Conservation (phyloP, 2,888 invertebrate species). For the Oegoconia quadripuncta region DNA sequence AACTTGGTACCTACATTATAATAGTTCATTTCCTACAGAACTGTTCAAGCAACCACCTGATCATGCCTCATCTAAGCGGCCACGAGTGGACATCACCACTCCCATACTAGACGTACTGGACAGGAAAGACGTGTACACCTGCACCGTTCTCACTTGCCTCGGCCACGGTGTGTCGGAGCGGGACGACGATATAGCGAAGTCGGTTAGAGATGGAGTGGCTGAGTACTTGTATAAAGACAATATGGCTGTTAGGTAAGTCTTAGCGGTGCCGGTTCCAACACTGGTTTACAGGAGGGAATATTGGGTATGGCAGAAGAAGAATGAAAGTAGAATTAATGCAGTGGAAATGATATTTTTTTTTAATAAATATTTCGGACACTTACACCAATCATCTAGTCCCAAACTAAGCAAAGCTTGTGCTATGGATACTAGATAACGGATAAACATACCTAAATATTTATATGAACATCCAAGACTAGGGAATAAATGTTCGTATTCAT, state of each 20-base stretch:
- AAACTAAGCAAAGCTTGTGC: no score
- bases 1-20: no score
- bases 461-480: no score
- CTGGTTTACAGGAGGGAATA: not conserved
- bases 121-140: slow-evolving; percentile 14
- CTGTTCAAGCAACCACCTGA: slow-evolving; percentile 11
- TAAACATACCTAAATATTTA: no score
- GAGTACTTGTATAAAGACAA: slow-evolving; percentile 18
- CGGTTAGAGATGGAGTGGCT: slow-evolving; percentile 10
- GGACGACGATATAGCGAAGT: not conserved
- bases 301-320: not conserved
- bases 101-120: slow-evolving; percentile 11
- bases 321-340: no score
- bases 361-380: no score
- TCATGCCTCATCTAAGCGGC: slow-evolving; percentile 19
- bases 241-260: slow-evolving; percentile 23
- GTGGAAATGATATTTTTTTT: no score
- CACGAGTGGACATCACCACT: slow-evolving; percentile 14
- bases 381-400: no score
- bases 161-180: slow-evolving; percentile 14
- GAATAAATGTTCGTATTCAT: no score
- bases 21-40: slow-evolving; percentile 13
- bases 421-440: no score
- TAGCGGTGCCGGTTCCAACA: no score
- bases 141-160: slow-evolving; percentile 13